Base-by-base conservation (phyloP, 2,888 invertebrate genomes). In the Drosophila picticornis region DNA sequence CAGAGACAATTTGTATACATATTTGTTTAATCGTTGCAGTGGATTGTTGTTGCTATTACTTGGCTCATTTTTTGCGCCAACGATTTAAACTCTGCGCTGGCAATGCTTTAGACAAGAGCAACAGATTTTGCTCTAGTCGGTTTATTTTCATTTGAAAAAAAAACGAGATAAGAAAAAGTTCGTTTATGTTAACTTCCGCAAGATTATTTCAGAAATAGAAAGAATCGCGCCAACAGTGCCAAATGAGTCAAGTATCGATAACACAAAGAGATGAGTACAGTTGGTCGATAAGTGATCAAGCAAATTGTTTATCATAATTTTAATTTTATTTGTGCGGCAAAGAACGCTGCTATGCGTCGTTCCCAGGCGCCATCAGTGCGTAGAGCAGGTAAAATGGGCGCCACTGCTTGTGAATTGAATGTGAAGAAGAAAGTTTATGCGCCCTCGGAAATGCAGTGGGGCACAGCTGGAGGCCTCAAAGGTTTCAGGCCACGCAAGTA, bases 281-380 rank as follows among this genome's bases (percentile, higher is more conserved):
- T 25, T 11, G 25, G 11, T 55, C 53, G 53, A 55, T 36, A 38
- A 38, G 25, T 27, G 16, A 19, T 27, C 19, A 13, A 27, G 27
- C 36, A 29, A n/a, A n/a, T 9, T 36, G 13, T 0, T 19, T 38
- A 13, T 4, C 10, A 25, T 36, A 25, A 16, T 6, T 19, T 25
- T 36, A 19, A 36, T 34, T 53, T 27, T 38, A n/a, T 13, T 38
- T 38, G 13, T 29, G n/a, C 56, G n/a, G n/a, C 29, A n/a, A 29
- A 27, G 2, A 10, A 11, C 1, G 3, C 27, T 27, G 27, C 1
- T 4, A 83, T 83, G 82, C 67, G 82, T 1, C 80, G 84, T 2
- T 82, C 84, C 2, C 76, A 76, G 13, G 84, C 87, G 1, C 84
- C 89, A 19, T 84, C 84, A 11, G 51, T 83, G 46, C 84, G 81